phyloP scores from a whole-genome alignment of 2,113 vertebrate species.

The Neotoma lepida region DNA sequence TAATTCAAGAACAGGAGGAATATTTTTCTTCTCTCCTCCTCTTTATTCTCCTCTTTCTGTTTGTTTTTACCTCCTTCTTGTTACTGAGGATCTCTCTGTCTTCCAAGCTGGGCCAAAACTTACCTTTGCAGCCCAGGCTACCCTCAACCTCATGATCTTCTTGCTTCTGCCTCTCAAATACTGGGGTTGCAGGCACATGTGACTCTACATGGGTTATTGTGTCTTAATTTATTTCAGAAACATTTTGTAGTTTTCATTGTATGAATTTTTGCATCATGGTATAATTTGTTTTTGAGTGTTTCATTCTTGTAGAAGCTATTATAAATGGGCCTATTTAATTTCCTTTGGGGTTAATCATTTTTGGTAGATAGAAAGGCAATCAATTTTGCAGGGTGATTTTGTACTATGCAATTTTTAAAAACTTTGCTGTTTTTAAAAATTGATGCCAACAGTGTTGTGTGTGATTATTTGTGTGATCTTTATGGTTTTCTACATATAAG shows the following conservation, averaged over 20 bases:
- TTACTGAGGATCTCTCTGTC: not conserved
- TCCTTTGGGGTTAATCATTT: not conserved
- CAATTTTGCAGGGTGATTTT: not conserved
- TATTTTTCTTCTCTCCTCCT: not conserved
- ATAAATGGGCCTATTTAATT: not conserved
- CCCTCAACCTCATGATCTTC: not conserved
- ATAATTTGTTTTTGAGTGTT: slow-evolving; percentile 8
- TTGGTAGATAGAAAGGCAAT: not conserved
- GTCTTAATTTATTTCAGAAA: slow-evolving; percentile 5
- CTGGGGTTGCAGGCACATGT: not conserved
- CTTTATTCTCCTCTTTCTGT: not conserved
- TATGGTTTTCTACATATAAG: not conserved
- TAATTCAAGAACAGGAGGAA: not conserved
- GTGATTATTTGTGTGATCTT: not conserved
- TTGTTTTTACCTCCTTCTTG: not conserved
- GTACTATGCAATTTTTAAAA: not conserved
- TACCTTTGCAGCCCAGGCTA: not conserved
- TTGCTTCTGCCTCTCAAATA: not conserved
- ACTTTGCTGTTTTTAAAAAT: not conserved
- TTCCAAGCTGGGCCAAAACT: not conserved
- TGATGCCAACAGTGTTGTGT: not conserved
- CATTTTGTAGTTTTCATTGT: not conserved
- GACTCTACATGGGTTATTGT: too few relatives aligned
- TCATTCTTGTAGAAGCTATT: not conserved
- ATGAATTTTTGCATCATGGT: not conserved